Percentiles rank a stretch among this genome's conserved stretches.
These are phyloP conservation scores for Himalopsyche kuldschensis DNA, from an alignment of 2,888 invertebrate genomes.

Conservation along the genomic window DNA sequence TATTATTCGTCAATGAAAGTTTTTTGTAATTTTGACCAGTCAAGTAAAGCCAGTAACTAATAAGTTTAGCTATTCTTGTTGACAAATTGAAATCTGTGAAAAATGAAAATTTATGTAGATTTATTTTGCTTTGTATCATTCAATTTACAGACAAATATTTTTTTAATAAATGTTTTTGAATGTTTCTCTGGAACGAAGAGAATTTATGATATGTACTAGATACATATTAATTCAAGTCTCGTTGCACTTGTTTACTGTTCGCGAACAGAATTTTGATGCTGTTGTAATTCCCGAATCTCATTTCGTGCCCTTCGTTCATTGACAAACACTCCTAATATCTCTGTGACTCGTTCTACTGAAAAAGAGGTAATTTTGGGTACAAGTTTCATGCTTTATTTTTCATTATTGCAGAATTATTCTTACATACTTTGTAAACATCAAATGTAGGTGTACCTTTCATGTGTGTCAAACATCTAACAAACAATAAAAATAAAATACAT, in stretches of 20 bases:
- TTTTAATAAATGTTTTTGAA: no score
- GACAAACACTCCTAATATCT: not conserved
- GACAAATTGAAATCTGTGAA: no score
- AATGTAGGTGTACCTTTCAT: no score
- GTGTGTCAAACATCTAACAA: no score
- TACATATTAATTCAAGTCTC: not conserved
- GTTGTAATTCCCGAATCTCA: not conserved
- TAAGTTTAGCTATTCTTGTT: no score
- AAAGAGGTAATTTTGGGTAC: not conserved
- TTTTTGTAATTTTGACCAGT: no score
- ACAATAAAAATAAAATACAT: no score
- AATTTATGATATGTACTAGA: not conserved
- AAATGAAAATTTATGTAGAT: no score
- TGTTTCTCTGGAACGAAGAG: not conserved
- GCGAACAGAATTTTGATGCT: not conserved
- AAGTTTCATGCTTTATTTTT: not conserved
- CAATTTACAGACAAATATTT: no score
- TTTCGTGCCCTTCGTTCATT: not conserved
- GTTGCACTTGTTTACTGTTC: not conserved
- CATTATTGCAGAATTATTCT: not conserved
- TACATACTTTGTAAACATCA: not conserved
- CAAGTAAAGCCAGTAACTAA: no score
- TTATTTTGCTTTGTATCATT: no score
- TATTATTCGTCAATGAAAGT: no score
- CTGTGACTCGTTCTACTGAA: not conserved